Conservation (phyloP, 2,797 vertebrate genomes). For the Xenops minutus region DNA sequence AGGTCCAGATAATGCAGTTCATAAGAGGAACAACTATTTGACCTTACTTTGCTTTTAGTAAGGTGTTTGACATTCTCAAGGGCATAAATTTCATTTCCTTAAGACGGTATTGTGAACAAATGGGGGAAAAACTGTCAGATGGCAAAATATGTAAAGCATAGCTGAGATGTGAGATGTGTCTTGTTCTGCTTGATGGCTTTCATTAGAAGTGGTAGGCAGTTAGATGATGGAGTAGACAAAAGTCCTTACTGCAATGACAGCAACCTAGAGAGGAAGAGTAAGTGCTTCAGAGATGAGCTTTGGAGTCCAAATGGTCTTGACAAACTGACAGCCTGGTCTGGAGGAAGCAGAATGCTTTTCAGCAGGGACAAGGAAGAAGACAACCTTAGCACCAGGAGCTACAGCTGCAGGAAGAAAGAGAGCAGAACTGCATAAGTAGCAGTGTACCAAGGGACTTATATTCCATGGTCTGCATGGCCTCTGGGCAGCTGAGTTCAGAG, state of each 20-base stretch:
- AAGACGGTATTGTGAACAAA: neutral
- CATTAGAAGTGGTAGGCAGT: neutral
- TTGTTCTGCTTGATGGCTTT: neutral
- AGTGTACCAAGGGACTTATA: neutral
- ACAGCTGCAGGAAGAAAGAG: neutral
- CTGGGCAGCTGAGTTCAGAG: neutral
- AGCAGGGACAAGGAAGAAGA: neutral
- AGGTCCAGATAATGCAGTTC: neutral
- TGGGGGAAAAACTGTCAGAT: neutral
- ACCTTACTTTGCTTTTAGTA: neutral
- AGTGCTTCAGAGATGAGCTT: neutral
- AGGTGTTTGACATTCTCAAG: neutral
- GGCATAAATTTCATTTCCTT: neutral
- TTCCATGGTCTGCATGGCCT: neutral
- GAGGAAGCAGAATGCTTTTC: neutral
- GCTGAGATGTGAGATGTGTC: neutral
- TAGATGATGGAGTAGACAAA: neutral
- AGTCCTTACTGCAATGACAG: neutral
- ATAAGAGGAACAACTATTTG: neutral
- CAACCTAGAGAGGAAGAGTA: neutral
- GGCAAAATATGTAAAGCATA: neutral
- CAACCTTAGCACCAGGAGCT: neutral
- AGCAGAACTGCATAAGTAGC: neutral
- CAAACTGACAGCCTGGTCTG: neutral
- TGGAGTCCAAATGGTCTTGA: neutral